phyloP scores from a whole-genome alignment of 2,113 vertebrate genomes.

The Pionites leucogaster region DNA sequence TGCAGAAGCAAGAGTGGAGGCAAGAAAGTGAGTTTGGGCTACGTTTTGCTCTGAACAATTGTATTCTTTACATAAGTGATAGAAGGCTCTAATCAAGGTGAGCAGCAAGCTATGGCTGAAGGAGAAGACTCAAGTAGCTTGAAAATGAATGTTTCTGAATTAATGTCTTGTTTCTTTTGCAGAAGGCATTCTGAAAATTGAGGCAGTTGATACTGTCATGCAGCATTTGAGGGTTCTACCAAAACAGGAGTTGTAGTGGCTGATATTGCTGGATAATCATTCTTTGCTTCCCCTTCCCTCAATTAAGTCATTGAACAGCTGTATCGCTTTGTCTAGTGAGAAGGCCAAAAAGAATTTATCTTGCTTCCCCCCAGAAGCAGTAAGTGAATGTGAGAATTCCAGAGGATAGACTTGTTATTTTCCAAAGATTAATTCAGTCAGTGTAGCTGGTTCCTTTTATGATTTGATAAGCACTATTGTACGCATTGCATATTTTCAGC shows the following conservation, averaged over 20 bases:
- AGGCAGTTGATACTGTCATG: background rate
- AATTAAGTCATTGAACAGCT: background rate
- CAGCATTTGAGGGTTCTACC: background rate
- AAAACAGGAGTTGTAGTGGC: background rate
- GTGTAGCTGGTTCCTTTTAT: background rate
- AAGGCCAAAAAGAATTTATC: background rate
- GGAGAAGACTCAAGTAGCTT: background rate
- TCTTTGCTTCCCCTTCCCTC: background rate
- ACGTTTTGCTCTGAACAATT: background rate
- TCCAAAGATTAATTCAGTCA: background rate
- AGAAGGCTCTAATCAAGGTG: background rate
- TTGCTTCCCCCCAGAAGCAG: background rate
- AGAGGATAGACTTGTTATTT: background rate
- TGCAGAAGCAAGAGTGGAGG: constrained; percentile 94
- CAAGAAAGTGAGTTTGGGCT: constrained; percentile 88
- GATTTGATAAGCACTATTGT: background rate
- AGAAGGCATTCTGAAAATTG: background rate
- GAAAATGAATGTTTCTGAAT: background rate
- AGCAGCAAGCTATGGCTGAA: fast-evolving
- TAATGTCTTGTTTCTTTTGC: background rate
- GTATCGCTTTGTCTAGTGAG: background rate
- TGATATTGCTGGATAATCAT: background rate
- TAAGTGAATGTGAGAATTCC: background rate
- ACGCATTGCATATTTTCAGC: background rate
- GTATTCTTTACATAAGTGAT: background rate